Base-by-base conservation (phyloP, 2,888 invertebrate genomes). In the Acrocyrtus sp. region DNA sequence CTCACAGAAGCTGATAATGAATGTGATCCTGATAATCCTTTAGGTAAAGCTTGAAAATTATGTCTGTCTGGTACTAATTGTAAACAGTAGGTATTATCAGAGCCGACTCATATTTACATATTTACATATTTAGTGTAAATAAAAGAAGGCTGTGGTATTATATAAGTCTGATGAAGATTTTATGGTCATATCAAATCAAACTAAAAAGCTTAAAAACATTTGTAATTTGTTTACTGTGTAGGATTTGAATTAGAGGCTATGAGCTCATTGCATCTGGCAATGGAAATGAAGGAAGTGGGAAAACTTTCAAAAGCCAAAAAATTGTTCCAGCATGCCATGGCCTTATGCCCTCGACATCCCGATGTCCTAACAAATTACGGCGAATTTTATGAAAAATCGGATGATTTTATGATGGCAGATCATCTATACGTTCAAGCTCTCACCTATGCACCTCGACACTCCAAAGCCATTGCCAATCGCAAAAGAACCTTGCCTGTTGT, bases 321-420 rank as follows among this genome's bases (percentile, higher is more conserved):
- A 83, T 84, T 95, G 29, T 93, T 94, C 83, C 91, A 95, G 85
- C 97, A 76, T 19, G 76, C 76, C 26, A 70, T 74, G 70, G 93
- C 94, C 0, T 86, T 98, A 45, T 94, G 95, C 15, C 98, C 98
- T 0, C 90, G 91, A 81, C 94, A 98, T 85, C 93, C 96, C 0
- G 96, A 98, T 82, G 91, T 98, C 54, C 86, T 98, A 8, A 93
- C 94, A 77, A 91, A 93, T 82, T 98, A 94, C 83, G 98, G 98
- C 12, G 95, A 96, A 84, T 96, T 95, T 83, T 84, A 97, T 68
- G 97, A 98, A 85, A 89, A 92, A 77, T 91, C 91, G 19, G 89
- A 92, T 34, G 94, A 98, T 84, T 78, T 66, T 48, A 89, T 97
- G 3, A 88, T 89, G 83, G 98, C 98, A 0, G 96, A 98, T 85